Evolutionary conservation across 2,888 invertebrate genomes (phyloP), one percentile per base, ranked within the genome.

Genomic region (Andrena bicolor): DNA sequence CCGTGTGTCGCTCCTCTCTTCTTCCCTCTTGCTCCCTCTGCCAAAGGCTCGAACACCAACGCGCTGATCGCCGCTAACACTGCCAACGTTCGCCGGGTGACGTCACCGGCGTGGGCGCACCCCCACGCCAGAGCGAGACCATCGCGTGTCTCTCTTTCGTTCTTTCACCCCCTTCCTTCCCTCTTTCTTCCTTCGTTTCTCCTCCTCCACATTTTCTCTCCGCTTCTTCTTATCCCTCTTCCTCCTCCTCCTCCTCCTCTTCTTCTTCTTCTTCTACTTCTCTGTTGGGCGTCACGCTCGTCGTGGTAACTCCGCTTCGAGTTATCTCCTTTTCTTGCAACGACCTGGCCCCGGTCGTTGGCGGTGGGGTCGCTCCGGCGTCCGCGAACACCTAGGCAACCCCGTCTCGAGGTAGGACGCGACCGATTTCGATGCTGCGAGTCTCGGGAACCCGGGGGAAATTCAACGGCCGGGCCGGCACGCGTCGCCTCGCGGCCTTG

Each of bases 91-190:
- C 92, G 91, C 92, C 88, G 88, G 88, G 85, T 93, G 93, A 93
- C 93, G 93, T 93, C 93, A 93, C 81, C 89, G 79, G 92, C 92
- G 93, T 92, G 93, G 93, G 93, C 92, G 93, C 93, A 93, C 93
- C 92, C 93, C 93, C 92, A 89, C 92, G 88, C 88, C 80, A 89
- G 86, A 88, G 71, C 78, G 89, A 82, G 82, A 20, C 10, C 10
- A 10, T 23, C 73, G 80, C 81, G 78, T 77, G 73, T 83, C 76
- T 63, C 60, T 70, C 76, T 74, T 72, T 69, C 32, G 51, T 30
- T 49, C 16, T 69, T 30, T 80, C 61, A 28, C 35, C 53, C 56
- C 56, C 64, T 56, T 26, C 56, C 64, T 53, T 56, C 28, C 56
- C 65, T 71, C 65, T 35, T 56, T 80, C 73, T 75, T 63, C 76